These are phyloP conservation scores for Pachycephala philippinensis DNA, from an alignment of 2,113 vertebrate genomes.

Conservation along the genomic window DNA sequence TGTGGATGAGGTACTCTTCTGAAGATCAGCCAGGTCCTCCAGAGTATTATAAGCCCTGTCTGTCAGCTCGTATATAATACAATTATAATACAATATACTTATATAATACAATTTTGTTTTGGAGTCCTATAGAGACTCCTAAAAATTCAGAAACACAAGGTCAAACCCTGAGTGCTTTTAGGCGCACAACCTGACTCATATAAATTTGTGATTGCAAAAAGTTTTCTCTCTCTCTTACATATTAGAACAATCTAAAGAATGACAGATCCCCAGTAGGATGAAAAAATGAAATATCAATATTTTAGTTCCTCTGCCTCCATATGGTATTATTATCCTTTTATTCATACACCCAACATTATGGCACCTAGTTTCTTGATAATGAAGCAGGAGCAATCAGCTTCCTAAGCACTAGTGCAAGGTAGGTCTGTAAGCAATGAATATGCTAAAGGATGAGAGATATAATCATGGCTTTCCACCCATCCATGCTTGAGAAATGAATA, in stretches of 20 bases:
- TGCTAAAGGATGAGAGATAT: not conserved
- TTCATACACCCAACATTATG: not conserved
- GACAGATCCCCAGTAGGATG: constrained; percentile 6
- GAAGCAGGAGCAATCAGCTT: not conserved
- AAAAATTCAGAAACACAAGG: constrained; percentile 43
- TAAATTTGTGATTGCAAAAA: not conserved
- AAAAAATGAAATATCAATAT: constrained; percentile 42
- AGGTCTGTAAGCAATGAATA: not conserved
- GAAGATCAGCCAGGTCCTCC: not conserved
- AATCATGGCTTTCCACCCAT: not conserved
- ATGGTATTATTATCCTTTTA: not conserved
- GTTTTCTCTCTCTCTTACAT: constrained; percentile 3
- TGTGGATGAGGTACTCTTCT: not conserved
- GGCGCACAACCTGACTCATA: not conserved
- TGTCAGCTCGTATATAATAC: not conserved
- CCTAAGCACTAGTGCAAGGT: not conserved
- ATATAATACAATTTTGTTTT: constrained; percentile 30
- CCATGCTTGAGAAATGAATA: not conserved
- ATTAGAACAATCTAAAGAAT: constrained; percentile 7
- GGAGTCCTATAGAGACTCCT: constrained; percentile 18
- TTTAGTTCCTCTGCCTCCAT: constrained; percentile 6
- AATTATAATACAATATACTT: not conserved
- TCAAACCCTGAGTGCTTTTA: constrained; percentile 38
- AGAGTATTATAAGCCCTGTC: constrained; percentile 23
- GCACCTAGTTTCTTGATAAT: not conserved